These are phyloP conservation scores for Ptychadena robeensis DNA, from an alignment of 2,797 vertebrate genomes.

Conservation along the genomic window DNA sequence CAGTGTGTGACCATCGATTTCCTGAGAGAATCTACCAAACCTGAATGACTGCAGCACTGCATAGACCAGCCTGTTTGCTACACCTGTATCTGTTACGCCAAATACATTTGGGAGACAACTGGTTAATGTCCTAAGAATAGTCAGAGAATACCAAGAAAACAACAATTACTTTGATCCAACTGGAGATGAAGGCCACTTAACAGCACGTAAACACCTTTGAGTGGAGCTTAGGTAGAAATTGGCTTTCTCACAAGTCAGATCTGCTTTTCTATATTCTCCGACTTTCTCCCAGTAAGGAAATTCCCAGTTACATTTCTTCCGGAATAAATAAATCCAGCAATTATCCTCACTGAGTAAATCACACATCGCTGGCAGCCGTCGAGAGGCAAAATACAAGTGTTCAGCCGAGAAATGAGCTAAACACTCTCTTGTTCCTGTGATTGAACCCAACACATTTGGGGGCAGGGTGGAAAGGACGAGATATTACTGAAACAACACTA, in stretches of 20 bases:
- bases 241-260: slow-evolving; percentile 18
- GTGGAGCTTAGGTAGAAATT: slow-evolving; percentile 10
- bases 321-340: slow-evolving; percentile 22
- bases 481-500: slow-evolving; percentile 4
- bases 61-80: too few relatives aligned
- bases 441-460: slow-evolving; percentile 20
- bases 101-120: too few relatives aligned
- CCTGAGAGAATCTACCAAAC: too few relatives aligned
- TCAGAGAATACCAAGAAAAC: slow-evolving; percentile 7
- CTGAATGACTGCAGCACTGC: too few relatives aligned
- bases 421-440: slow-evolving; percentile 5
- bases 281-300: slow-evolving; percentile 20
- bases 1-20: too few relatives aligned
- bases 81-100: too few relatives aligned
- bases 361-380: slow-evolving; percentile 12
- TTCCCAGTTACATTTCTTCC: slow-evolving; percentile 10
- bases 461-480: neutral
- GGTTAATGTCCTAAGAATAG: neutral
- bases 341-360: slow-evolving; percentile 49
- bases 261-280: neutral
- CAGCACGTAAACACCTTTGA: slow-evolving; percentile 30
- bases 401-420: slow-evolving; percentile 2
- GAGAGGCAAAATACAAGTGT: slow-evolving; percentile 28
- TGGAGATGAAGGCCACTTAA: slow-evolving; percentile 10
- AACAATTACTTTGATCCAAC: slow-evolving; percentile 24